Evolutionary conservation across 2,113 vertebrate genomes (phyloP).

Genomic region (Leptosomus discolor): DNA sequence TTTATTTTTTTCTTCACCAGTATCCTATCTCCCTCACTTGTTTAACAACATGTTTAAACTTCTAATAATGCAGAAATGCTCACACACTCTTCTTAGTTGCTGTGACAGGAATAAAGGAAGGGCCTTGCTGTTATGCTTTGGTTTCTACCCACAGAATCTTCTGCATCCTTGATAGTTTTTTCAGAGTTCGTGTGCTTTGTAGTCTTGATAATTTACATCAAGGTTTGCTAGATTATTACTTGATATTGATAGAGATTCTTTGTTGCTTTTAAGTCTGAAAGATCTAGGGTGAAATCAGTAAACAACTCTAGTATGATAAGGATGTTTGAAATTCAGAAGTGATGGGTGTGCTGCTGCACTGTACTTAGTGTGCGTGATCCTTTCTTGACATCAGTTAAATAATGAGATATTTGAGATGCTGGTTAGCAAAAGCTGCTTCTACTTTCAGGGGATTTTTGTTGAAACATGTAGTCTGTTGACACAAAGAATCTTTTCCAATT

Average conservation of each 20-base stretch:
- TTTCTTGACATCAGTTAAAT: background rate
- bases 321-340: background rate
- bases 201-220: background rate
- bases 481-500: fast-evolving
- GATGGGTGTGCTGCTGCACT: background rate
- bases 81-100: background rate
- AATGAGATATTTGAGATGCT: background rate
- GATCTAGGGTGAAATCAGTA: background rate
- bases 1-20: background rate
- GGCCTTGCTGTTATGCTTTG: background rate
- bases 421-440: background rate
- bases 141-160: background rate
- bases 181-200: background rate
- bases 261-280: background rate
- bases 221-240: background rate
- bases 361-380: background rate
- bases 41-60: background rate
- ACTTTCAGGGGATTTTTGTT: background rate
- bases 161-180: background rate
- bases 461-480: background rate
- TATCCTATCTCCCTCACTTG: background rate
- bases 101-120: background rate
- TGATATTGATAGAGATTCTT: background rate
- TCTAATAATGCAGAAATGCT: background rate
- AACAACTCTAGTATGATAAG: background rate